Percentiles rank a stretch among this genome's conserved stretches.
These are phyloP conservation scores for Etheostoma perlongum DNA, from an alignment of 2,797 vertebrate species.

Conservation along the genomic window DNA sequence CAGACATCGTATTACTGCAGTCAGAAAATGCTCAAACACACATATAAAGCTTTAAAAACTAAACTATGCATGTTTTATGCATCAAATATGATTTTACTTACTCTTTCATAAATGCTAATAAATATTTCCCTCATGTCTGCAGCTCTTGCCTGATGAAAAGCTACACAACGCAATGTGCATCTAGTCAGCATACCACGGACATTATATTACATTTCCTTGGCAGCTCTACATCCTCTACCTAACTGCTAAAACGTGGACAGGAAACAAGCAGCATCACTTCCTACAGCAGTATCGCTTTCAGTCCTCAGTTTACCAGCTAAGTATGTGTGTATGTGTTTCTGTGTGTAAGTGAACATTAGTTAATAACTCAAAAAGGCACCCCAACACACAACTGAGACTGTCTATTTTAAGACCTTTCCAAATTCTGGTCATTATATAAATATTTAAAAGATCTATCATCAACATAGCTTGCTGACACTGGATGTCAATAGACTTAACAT, in stretches of 20 bases:
- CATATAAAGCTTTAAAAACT: background rate
- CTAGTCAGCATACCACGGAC: slow-evolving; percentile 9
- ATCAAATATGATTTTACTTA: slow-evolving; percentile 17
- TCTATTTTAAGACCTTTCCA: background rate
- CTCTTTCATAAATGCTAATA: slow-evolving; percentile 6
- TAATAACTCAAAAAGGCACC: background rate
- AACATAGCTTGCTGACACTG: background rate
- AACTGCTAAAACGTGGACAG: slow-evolving; percentile 65
- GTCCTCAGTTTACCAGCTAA: slow-evolving; percentile 4
- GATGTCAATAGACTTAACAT: background rate
- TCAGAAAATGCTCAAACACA: slow-evolving; percentile 10
- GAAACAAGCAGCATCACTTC: slow-evolving; percentile 75
- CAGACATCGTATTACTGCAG: slow-evolving; percentile 13
- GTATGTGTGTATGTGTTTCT: background rate
- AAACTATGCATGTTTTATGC: background rate
- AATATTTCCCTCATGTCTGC: slow-evolving; percentile 11
- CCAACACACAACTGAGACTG: background rate
- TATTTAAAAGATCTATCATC: background rate
- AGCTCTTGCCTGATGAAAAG: slow-evolving; percentile 9
- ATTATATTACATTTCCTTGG: slow-evolving; percentile 39
- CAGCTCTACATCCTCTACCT: slow-evolving; percentile 10
- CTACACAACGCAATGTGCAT: background rate
- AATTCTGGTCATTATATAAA: background rate
- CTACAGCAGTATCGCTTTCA: slow-evolving; percentile 58
- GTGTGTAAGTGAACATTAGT: slow-evolving; percentile 3